phyloP scores from a whole-genome alignment of 1,140 invertebrate genomes.

The Hestina assimilis region DNA sequence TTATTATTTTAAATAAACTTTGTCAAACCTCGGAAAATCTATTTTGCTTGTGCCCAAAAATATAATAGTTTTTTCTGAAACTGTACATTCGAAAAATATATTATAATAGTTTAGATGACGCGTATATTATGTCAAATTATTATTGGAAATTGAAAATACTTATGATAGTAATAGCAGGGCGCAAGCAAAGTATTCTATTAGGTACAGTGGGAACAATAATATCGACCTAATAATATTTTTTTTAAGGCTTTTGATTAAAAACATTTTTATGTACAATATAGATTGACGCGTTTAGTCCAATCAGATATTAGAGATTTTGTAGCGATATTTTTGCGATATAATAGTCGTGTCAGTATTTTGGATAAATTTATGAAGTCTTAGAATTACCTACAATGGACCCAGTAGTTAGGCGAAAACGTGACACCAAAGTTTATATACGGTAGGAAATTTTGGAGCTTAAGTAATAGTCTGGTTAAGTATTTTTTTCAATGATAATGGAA shows the following conservation, averaged over 20 bases:
- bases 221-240: constrained; percentile 67
- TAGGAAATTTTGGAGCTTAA: constrained; percentile 62
- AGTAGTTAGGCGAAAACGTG: constrained; percentile 65
- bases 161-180: too few species aligned
- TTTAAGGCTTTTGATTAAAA: constrained; percentile 44
- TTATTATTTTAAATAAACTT: not conserved
- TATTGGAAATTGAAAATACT: too few species aligned
- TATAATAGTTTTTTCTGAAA: constrained; percentile 2
- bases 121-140: too few species aligned
- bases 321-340: constrained; percentile 66
- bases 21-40: too few species aligned
- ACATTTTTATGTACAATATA: constrained; percentile 8
- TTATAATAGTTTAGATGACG: too few species aligned
- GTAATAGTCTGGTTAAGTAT: constrained; percentile 23
- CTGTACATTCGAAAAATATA: too few species aligned
- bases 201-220: constrained; percentile 61
- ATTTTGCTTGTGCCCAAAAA: constrained; percentile 15
- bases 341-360: constrained; percentile 69
- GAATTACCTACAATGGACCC: constrained; percentile 50
- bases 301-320: constrained; percentile 61
- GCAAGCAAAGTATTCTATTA: constrained; percentile 38
- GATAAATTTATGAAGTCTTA: constrained; percentile 58
- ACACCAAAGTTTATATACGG: constrained; percentile 69
- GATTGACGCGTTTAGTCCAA: constrained; percentile 40
- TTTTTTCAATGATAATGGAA: constrained; percentile 7